These are phyloP conservation scores for Bubo bubo DNA, from an alignment of 2,113 vertebrate species.

Conservation along the genomic window DNA sequence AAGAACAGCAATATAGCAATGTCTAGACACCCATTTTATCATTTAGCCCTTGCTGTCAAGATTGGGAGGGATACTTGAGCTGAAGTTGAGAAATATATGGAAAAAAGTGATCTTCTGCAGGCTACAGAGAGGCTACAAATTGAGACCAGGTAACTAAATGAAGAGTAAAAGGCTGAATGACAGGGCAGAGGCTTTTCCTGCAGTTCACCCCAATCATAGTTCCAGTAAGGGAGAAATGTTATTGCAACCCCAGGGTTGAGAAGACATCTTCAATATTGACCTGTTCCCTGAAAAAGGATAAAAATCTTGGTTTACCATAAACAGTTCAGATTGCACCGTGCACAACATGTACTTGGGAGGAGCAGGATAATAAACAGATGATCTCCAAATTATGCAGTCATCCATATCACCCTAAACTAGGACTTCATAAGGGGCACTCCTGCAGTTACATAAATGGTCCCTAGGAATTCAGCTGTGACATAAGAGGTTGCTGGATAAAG, in stretches of 20 bases:
- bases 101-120: background rate
- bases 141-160: background rate
- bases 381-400: background rate
- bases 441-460: background rate
- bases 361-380: background rate
- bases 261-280: background rate
- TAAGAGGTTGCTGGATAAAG: background rate
- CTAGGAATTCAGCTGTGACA: background rate
- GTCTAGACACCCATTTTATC: slow-evolving; percentile 39
- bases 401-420: background rate
- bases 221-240: background rate
- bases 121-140: background rate
- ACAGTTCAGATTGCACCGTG: background rate
- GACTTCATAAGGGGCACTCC: background rate
- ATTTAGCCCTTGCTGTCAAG: slow-evolving; percentile 27
- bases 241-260: background rate
- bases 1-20: slow-evolving; percentile 30
- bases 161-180: background rate
- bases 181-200: background rate
- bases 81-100: background rate
- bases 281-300: background rate
- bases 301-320: background rate
- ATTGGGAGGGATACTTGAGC: background rate
- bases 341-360: background rate
- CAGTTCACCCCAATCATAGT: background rate